Base-by-base conservation (phyloP, 2,888 invertebrate species). In the Tuberolachnus salignus region DNA sequence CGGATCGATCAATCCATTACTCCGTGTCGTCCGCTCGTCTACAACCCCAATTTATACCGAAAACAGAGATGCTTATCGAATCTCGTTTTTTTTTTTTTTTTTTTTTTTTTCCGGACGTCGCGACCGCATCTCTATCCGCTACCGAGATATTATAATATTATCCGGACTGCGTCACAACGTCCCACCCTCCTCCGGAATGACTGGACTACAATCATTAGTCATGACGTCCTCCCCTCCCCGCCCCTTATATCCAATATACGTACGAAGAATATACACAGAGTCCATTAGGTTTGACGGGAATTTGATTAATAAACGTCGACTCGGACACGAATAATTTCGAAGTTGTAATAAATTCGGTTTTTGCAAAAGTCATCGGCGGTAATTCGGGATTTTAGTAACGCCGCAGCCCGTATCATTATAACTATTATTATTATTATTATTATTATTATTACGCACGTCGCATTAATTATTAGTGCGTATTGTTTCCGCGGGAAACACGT, bases 131-230 rank as follows among this genome's bases (percentile, higher is more conserved):
- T 34, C 34, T 34, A 64, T 64, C 74, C 19, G 67, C 75, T 78
- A 78, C 75, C 75, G 75, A 67, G 75, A 34, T 3, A n/a, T n/a
- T n/a, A n/a, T n/a, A n/a, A 34, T 3, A 78, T 78, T 67, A 78
- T 78, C 67, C 75, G 59, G 57, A 34, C 49, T n/a, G 13, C 57
- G 67, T 75, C 66, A 64, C 64, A 64, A 74, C 64, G 74, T 64
- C 63, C 64, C 66, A 49, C 66, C 34, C n/a, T 14, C 53, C n/a
- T 19, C 16, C 46, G 14, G 34, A 13, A 42, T 74, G 73, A 44
- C 64, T 44, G 75, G 75, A 55, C 64, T 42, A 57, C 75, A 53
- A 78, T 78, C 75, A 67, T 78, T 78, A 78, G 75, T 78, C 75
- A 67, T 67, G 66, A 66, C 55, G 55, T 63, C 53, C 42, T 55